phyloP scores from a whole-genome alignment of 2,888 invertebrate species.

The Sialis lutaria region DNA sequence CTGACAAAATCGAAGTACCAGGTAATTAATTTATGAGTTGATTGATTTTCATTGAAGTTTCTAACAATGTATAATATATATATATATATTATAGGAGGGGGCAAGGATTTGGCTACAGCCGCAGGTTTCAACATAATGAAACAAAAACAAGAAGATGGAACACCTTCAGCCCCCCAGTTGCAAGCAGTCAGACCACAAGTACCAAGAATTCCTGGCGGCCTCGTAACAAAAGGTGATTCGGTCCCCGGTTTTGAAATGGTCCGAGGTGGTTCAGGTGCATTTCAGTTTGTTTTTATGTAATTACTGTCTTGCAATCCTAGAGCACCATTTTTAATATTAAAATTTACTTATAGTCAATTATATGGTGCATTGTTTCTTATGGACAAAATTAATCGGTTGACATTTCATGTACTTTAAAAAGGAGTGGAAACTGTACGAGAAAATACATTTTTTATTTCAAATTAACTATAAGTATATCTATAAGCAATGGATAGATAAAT shows the following conservation, averaged over 20 bases:
- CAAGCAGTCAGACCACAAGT: slow-evolving; percentile 14
- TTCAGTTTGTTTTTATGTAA: not conserved
- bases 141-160: slow-evolving; percentile 29
- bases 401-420: no score
- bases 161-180: slow-evolving; percentile 10
- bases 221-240: slow-evolving; percentile 28
- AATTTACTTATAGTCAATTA: no score
- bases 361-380: no score
- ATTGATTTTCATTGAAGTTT: not conserved
- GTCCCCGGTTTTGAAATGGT: slow-evolving; percentile 37
- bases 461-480: no score
- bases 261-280: slow-evolving; percentile 25
- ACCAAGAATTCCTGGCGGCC: slow-evolving; percentile 26
- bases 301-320: no score
- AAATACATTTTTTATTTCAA: no score
- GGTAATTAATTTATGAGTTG: slow-evolving; percentile 30
- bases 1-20: slow-evolving; percentile 81
- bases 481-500: no score
- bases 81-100: slow-evolving; percentile 48
- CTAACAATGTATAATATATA: not conserved
- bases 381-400: no score
- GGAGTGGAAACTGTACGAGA: no score
- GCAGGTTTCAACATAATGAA: slow-evolving; percentile 40
- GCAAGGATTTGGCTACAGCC: slow-evolving; percentile 71
- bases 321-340: no score